Evolutionary conservation across 2,113 vertebrate genomes (phyloP).

Genomic region (Pelusios castaneus): DNA sequence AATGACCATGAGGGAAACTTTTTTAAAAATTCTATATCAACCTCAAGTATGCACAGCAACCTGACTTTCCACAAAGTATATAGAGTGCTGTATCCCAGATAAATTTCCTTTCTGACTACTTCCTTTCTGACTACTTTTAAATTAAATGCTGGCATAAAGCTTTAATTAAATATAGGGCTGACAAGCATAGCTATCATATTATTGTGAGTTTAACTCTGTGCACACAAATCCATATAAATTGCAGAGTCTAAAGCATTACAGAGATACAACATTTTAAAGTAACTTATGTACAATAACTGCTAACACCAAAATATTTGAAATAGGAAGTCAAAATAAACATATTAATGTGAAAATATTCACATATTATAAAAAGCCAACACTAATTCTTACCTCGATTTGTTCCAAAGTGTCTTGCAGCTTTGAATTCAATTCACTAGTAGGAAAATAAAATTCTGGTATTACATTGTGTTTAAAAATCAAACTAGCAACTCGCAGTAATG

Average conservation of each 20-base stretch:
- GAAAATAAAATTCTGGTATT: constrained; percentile 14
- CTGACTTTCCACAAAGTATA: neutral
- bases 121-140: neutral
- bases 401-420: constrained; percentile 98
- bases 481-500: neutral
- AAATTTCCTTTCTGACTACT: too few relatives aligned
- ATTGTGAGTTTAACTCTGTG: neutral
- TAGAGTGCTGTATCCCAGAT: neutral
- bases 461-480: neutral
- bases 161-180: neutral
- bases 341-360: neutral
- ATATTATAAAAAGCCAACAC: neutral
- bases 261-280: neutral
- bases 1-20: neutral
- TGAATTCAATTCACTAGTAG: constrained; percentile 93
- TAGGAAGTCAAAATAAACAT: neutral
- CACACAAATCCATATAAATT: neutral
- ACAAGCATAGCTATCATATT: rapidly evolving
- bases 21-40: neutral
- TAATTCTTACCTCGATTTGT: constrained; percentile 93
- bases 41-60: rapidly evolving
- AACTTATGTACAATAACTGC: neutral
- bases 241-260: neutral
- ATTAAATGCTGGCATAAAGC: neutral
- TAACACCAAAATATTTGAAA: neutral